Evolutionary conservation across 2,888 invertebrate species (phyloP), one percentile per base, ranked within the genome.

Genomic region (Ctenicera cuprea): DNA sequence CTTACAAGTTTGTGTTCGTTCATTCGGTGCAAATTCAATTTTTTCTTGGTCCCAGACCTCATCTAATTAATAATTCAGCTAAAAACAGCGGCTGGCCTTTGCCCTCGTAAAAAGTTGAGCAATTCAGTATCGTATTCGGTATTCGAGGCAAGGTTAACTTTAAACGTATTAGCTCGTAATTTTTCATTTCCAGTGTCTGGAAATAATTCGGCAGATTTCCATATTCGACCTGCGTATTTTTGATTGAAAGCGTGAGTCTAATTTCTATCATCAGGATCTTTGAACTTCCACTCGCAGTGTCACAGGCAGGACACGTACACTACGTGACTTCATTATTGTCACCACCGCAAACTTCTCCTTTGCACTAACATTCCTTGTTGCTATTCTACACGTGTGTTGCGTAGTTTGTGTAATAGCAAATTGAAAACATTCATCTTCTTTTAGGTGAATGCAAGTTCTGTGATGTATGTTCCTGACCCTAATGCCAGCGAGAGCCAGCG

Each of bases 391-490:
- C 70, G 69, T 74, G 61, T 61, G 63, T 62, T 71, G 41, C 61
- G 64, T 66, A 71, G 71, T 74, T 74, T 74, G 67, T 73, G 62
- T 73, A 73, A 73, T 73, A 73, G 73, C 70, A 74, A 71, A 74
- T 74, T 74, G 74, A 74, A 74, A 74, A 71, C 48, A 71, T 76
- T 69, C 68, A 65, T 74, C 77, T 75, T 77, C 68, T 84, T 84
- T 37, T 81, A 85, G 85, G 80, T 84, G 63, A 84, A 84, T 75
- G 81, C 78, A 61, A 84, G 80, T 52, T 82, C 78, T 52, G 78
- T 78, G 48, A 78, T 79, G 61, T 82, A 82, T 38, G 73, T 80
- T 16, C 75, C 79, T 14, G 81, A 80, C 50, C 79, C 80, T 3
- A 82, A 82, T 70, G 77, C 73, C 26, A 73, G 68, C 43, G 80